A percentile compares a stretch with the other conserved stretches of the same genome.
phyloP scores from a whole-genome alignment of 2,113 vertebrate species.

The Aegithalos caudatus region DNA sequence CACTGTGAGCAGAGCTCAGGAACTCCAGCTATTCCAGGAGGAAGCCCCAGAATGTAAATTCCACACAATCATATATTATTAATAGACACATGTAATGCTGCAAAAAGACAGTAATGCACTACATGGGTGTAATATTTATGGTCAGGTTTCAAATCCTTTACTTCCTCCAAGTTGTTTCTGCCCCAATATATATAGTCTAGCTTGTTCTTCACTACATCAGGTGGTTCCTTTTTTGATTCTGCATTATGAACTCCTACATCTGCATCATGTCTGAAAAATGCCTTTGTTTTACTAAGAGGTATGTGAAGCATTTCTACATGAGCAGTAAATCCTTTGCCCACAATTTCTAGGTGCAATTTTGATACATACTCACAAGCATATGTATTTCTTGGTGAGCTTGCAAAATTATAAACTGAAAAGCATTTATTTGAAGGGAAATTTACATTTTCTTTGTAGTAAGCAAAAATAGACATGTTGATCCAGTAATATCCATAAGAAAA shows the following conservation, averaged over 20 bases:
- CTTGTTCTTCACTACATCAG: not conserved
- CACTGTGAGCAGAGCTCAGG: not conserved
- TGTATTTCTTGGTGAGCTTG: not conserved
- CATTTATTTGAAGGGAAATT: not conserved
- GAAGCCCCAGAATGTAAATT: not conserved
- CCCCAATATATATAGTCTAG: not conserved
- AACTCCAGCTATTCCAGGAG: not conserved
- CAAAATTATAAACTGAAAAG: not conserved
- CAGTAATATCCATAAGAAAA: not conserved
- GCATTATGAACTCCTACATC: not conserved
- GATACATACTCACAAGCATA: not conserved
- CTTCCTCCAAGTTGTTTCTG: not conserved
- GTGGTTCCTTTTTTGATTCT: not conserved
- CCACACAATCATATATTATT: not conserved
- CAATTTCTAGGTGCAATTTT: not conserved
- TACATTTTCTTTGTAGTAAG: not conserved
- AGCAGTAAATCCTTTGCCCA: not conserved
- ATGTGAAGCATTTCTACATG: not conserved
- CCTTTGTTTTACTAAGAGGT: not conserved
- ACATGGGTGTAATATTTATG: not conserved
- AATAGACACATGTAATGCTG: not conserved
- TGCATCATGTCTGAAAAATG: not conserved
- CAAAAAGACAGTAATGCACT: not conserved
- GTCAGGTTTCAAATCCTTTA: not conserved
- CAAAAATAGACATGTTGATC: not conserved